Evolutionary conservation across 64 coral and sea anemone species (phyloP).

Genomic region (Trachythela sp.): DNA sequence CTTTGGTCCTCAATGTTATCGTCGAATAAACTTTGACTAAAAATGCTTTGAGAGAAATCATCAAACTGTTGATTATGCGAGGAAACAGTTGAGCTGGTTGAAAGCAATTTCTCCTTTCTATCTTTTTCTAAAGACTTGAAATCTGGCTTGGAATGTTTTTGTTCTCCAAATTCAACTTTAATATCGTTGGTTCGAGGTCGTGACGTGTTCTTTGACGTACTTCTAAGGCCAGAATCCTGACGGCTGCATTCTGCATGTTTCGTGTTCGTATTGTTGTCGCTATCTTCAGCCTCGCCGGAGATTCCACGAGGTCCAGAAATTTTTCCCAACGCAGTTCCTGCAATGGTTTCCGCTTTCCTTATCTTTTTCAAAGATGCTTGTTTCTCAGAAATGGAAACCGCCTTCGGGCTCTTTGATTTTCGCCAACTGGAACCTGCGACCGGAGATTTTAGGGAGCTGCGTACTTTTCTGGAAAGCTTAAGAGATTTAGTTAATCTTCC

Average conservation of each 20-base stretch:
- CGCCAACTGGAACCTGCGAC: neutral
- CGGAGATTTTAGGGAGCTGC: neutral
- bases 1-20: neutral
- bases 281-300: too few species aligned
- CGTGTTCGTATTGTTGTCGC: too few species aligned
- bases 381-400: neutral
- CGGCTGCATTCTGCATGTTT: too few species aligned
- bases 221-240: neutral
- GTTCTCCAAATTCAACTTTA: neutral
- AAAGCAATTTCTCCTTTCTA: neutral
- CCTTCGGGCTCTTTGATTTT: neutral
- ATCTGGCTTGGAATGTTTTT: neutral
- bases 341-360: neutral
- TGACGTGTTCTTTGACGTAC: neutral
- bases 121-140: neutral
- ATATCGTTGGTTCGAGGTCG: neutral
- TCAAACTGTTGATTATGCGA: neutral
- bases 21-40: neutral
- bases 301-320: too few species aligned
- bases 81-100: neutral
- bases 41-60: neutral
- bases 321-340: too few species aligned
- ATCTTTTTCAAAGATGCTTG: neutral
- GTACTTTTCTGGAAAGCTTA: neutral
- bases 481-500: neutral